A percentile compares a stretch with the other conserved stretches of the same genome.
These are phyloP conservation scores for Dunckerocampus dactyliophorus DNA, from an alignment of 2,113 vertebrate species.

Conservation along the genomic window DNA sequence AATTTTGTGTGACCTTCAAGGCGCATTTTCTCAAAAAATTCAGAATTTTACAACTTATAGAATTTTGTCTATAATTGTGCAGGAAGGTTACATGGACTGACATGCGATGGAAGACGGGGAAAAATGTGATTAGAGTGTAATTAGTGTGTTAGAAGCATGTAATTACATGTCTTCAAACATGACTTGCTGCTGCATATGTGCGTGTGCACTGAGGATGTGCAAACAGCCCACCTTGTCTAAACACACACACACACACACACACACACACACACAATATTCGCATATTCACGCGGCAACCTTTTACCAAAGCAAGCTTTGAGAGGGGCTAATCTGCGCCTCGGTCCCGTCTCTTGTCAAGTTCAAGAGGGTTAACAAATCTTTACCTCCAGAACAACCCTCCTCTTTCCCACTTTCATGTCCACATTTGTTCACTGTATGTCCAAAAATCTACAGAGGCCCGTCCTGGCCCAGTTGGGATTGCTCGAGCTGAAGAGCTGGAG, in stretches of 20 bases:
- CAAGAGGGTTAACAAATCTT: conserved; percentile 78
- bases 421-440: conserved; percentile 64
- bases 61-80: too few relatives aligned
- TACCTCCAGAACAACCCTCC: conserved; percentile 82
- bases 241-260: conserved; percentile 37
- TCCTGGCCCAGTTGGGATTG: conserved; percentile 75
- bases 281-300: conserved; percentile 69
- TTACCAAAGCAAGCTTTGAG: conserved; percentile 70
- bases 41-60: too few relatives aligned
- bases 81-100: too few relatives aligned
- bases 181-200: conserved; percentile 23
- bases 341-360: conserved; percentile 74
- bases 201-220: conserved; percentile 33
- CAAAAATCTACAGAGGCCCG: conserved; percentile 77
- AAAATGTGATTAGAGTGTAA: conserved; percentile 64
- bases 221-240: conserved; percentile 57
- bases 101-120: conserved; percentile 23
- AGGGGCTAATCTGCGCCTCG: conserved; percentile 69
- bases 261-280: conserved; percentile 38
- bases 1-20: too few relatives aligned
- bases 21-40: too few relatives aligned
- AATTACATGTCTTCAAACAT: conserved; percentile 58
- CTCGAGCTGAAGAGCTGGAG: conserved; percentile 76
- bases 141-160: conserved; percentile 57
- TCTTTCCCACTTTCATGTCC: too few relatives aligned